Evolutionary conservation across 2,113 vertebrate genomes (phyloP).

Genomic region (Prochilodus magdalenae): DNA sequence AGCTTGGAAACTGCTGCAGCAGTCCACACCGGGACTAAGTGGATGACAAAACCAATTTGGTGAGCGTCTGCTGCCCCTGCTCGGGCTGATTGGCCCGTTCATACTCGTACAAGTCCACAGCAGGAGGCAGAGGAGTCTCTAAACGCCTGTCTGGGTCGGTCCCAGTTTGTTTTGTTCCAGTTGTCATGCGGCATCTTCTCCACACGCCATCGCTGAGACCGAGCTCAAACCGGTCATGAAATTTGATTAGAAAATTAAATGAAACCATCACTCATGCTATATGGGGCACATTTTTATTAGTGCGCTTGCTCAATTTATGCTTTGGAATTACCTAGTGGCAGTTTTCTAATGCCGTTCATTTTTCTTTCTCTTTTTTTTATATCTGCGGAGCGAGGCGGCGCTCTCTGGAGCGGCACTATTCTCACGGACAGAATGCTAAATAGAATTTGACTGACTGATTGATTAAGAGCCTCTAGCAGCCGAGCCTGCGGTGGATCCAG

Average conservation of each 20-base stretch:
- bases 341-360: constrained; percentile 51
- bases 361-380: constrained; percentile 35
- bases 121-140: constrained; percentile 44
- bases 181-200: constrained; percentile 55
- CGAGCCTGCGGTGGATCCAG: constrained; percentile 11
- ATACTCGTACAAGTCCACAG: constrained; percentile 58
- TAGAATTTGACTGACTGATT: constrained; percentile 56
- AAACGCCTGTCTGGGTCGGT: constrained; percentile 27
- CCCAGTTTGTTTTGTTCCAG: constrained; percentile 54
- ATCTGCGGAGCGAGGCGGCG: constrained; percentile 29
- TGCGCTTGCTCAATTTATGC: constrained; percentile 55
- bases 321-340: constrained; percentile 52
- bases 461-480: constrained; percentile 52
- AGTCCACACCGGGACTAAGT: constrained; percentile 28
- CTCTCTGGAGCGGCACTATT: constrained; percentile 29
- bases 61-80: background rate
- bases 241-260: constrained; percentile 63
- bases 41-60: constrained; percentile 36
- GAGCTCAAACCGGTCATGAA: constrained; percentile 54
- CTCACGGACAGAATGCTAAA: constrained; percentile 54
- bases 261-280: constrained; percentile 40
- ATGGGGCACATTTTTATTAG: constrained; percentile 38
- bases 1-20: background rate
- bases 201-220: constrained; percentile 30
- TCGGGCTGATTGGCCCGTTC: constrained; percentile 51